Conservation (phyloP, 2,797 vertebrate genomes). For the Sebastes kiyomatsui region DNA sequence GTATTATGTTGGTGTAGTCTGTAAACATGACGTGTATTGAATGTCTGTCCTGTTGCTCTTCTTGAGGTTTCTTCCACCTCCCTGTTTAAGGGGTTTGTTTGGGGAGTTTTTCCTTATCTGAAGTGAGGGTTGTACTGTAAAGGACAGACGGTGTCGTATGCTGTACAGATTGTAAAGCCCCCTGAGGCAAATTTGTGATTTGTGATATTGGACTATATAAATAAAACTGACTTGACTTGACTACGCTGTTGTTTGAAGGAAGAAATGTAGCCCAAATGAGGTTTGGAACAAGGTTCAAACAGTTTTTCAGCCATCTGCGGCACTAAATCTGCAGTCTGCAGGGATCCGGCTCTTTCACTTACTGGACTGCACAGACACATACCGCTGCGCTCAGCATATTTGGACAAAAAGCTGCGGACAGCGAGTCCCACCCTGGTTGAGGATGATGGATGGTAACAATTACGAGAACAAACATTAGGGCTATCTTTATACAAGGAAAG, state of each 20-base stretch:
- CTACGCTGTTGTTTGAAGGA: constrained; percentile 29
- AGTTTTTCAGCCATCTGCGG: constrained; percentile 68
- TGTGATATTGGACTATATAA: background rate
- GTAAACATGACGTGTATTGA: too few relatives aligned
- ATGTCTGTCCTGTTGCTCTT: too few relatives aligned
- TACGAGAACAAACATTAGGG: constrained; percentile 34
- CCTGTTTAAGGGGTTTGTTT: background rate
- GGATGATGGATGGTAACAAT: constrained; percentile 68
- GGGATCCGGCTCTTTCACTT: constrained; percentile 58
- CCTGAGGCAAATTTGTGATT: background rate
- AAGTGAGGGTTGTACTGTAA: background rate
- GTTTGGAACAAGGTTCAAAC: constrained; percentile 64
- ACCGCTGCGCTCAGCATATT: constrained; percentile 63
- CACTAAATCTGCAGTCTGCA: constrained; percentile 63
- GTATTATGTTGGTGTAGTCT: too few relatives aligned
- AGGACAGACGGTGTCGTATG: background rate
- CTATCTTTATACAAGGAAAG: constrained; percentile 38
- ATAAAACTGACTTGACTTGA: background rate
- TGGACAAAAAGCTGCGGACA: constrained; percentile 45
- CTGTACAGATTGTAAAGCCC: background rate
- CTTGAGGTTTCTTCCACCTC: background rate
- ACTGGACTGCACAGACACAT: constrained; percentile 39
- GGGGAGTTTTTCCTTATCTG: background rate
- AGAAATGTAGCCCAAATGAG: constrained; percentile 36
- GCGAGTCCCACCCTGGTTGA: constrained; percentile 35